phyloP scores from a whole-genome alignment of 1,140 invertebrate genomes.

The Limonius californicus region DNA sequence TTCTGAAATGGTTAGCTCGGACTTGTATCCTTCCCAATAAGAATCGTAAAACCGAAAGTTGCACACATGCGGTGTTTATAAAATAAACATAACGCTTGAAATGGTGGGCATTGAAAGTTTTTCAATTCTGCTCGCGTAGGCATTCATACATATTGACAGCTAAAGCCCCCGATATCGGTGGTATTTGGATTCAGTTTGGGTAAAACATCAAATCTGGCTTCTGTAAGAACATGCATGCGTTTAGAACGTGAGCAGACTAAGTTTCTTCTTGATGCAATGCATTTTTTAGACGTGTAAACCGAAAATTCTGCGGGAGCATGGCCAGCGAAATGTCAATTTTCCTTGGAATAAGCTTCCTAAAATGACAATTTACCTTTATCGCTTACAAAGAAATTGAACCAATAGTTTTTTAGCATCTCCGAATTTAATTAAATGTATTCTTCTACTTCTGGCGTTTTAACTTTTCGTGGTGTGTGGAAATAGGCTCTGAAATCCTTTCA shows the following conservation, averaged over 20 bases:
- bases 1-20: no score
- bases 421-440: no score
- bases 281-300: neutral
- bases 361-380: no score
- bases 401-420: no score
- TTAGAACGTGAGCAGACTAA: constrained; percentile 3
- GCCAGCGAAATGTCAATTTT: no score
- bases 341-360: no score
- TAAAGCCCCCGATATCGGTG: constrained; percentile 6
- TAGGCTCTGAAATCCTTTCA: no score
- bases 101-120: constrained; percentile 8
- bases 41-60: neutral
- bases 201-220: constrained; percentile 13
- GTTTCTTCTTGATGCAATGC: constrained; percentile 1
- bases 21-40: neutral
- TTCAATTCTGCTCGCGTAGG: constrained; percentile 12
- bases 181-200: constrained; percentile 12
- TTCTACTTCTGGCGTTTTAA: no score
- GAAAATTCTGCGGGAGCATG: neutral
- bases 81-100: constrained; percentile 13
- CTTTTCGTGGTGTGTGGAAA: no score
- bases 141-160: constrained; percentile 12
- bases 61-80: constrained; percentile 5
- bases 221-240: constrained; percentile 13
- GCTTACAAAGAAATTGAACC: no score